Percentiles rank a stretch among this genome's conserved stretches.
Conservation (phyloP, 2,888 invertebrate genomes). For the Apodemia zela region DNA sequence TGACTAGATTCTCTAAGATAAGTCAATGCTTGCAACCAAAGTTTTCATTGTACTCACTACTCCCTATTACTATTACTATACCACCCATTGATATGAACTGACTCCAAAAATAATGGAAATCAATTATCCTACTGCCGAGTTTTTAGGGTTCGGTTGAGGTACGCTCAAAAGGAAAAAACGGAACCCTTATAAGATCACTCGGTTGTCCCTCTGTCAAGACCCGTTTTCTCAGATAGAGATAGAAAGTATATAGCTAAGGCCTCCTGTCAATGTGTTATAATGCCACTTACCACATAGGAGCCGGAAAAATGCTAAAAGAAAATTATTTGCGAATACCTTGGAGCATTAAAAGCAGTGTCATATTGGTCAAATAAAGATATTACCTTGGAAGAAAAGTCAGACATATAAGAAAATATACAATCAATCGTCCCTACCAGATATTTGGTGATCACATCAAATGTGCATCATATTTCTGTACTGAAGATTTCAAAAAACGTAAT, state of each 20-base stretch:
- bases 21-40: too few relatives aligned
- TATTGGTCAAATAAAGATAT: slow-evolving; percentile 20
- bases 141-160: too few relatives aligned
- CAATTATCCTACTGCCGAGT: too few relatives aligned
- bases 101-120: too few relatives aligned
- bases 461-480: slow-evolving; percentile 19
- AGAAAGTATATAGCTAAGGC: neutral
- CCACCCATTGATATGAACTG: too few relatives aligned
- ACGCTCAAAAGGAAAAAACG: too few relatives aligned
- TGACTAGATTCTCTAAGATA: too few relatives aligned
- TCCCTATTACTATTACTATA: too few relatives aligned
- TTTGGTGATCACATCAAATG: neutral
- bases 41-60: too few relatives aligned
- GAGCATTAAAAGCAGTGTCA: slow-evolving; percentile 21
- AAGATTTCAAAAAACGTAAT: neutral
- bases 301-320: slow-evolving; percentile 14
- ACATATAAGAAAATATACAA: slow-evolving; percentile 17
- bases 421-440: neutral
- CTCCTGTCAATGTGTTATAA: slow-evolving; percentile 1
- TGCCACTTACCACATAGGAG: slow-evolving; percentile 7
- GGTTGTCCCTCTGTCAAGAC: too few relatives aligned
- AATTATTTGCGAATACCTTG: slow-evolving; percentile 23
- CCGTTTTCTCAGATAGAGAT: too few relatives aligned
- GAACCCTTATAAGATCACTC: too few relatives aligned
- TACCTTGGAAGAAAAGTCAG: slow-evolving; percentile 22